Percentiles rank a stretch among this genome's conserved stretches.
These are phyloP conservation scores for Callospermophilus lateralis DNA, from an alignment of 2,113 vertebrate species.

Conservation along the genomic window DNA sequence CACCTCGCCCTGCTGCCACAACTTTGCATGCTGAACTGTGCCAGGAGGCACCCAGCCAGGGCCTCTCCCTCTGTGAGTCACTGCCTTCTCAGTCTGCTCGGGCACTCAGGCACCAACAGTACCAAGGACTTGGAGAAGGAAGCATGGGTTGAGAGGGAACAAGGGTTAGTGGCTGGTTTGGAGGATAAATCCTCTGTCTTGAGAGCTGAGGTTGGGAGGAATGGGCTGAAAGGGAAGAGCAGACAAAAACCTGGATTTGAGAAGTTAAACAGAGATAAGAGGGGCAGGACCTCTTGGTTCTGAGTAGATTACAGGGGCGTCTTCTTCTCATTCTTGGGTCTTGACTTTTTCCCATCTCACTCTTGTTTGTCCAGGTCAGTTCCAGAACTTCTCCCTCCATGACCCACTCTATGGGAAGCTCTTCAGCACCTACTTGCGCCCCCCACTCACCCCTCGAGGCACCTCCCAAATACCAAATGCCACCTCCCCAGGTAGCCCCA, in stretches of 20 bases:
- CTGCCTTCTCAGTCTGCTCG: neutral
- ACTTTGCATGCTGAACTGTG: constrained; percentile 80
- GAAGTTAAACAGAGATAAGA: neutral
- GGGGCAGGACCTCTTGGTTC: neutral
- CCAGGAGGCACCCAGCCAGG: constrained; percentile 66
- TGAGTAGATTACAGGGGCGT: neutral
- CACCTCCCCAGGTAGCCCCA: constrained; percentile 50
- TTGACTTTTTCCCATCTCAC: neutral
- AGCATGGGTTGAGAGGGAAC: neutral
- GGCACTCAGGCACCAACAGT: neutral
- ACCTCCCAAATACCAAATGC: constrained; percentile 47
- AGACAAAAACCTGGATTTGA: neutral
- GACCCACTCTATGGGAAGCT: constrained; percentile 83
- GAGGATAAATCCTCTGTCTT: neutral
- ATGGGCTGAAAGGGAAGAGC: neutral
- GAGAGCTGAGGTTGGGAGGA: neutral
- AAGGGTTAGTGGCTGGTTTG: neutral
- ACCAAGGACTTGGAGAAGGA: neutral
- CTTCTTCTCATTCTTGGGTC: neutral
- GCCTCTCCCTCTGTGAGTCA: constrained; percentile 83
- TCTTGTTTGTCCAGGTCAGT: constrained; percentile 71
- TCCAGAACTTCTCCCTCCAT: constrained; percentile 83
- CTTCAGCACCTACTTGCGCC: constrained; percentile 82
- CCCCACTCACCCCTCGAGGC: constrained; percentile 34
- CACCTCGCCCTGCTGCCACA: constrained; percentile 71